Percentiles rank a stretch among this genome's conserved stretches.
These are phyloP conservation scores for Campopleginae sp. DNA, from an alignment of 2,888 invertebrate genomes.

Conservation along the genomic window DNA sequence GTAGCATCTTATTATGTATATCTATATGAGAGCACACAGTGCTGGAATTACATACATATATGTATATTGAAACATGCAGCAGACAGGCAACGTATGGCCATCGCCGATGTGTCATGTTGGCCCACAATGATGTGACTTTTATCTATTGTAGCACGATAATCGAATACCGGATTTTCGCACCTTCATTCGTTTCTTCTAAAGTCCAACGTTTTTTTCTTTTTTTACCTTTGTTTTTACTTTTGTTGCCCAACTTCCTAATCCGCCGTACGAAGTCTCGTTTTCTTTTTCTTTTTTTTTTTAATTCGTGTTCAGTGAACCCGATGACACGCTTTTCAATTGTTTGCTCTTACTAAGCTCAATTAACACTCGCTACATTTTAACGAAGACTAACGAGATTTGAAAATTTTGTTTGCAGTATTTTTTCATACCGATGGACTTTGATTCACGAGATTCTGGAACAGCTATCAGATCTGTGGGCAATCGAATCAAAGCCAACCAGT, in stretches of 20 bases:
- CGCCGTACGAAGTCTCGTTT: background rate
- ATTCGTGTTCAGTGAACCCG: constrained; percentile 4
- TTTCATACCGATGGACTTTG: background rate
- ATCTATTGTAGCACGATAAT: constrained; percentile 60
- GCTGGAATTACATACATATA: background rate
- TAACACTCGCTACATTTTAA: background rate
- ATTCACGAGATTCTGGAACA: background rate
- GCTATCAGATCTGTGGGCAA: background rate
- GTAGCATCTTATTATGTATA: constrained; percentile 6
- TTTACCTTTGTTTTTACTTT: background rate
- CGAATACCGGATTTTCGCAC: constrained; percentile 63
- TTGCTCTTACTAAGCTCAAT: background rate
- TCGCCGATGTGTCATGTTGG: constrained; percentile 35
- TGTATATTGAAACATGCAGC: background rate
- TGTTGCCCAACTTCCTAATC: background rate
- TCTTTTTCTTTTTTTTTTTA: background rate
- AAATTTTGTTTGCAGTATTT: background rate
- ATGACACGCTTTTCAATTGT: background rate
- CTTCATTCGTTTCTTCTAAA: constrained; percentile 35
- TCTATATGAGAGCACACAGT: background rate
- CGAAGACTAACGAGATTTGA: constrained; percentile 6
- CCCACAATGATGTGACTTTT: constrained; percentile 39
- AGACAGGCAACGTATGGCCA: background rate
- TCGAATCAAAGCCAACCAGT: background rate
- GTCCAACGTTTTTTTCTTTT: background rate